Evolutionary conservation across 2,797 vertebrate genomes (phyloP), one percentile per base, ranked within the genome.

Genomic region (Falco columbarius): DNA sequence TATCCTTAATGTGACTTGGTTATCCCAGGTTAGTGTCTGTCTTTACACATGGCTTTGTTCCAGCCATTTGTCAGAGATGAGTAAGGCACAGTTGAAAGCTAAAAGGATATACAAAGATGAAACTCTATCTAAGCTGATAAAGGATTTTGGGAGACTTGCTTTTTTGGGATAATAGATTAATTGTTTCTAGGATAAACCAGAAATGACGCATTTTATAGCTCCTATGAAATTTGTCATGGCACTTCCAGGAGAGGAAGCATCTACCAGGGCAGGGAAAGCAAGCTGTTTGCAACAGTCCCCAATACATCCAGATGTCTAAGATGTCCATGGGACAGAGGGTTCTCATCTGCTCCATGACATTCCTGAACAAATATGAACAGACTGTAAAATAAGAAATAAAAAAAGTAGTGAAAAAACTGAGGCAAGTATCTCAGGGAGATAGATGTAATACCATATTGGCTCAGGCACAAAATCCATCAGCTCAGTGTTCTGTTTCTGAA

Each of bases 391-490:
- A 93, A 79, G 62, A 62, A 40, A 81, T 79, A 40, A 49, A 84
- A 70, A 55, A 80, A 76, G 44, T 5, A 63, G 59, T 32, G 34
- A 68, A 94, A 67, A 77, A 73, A 5, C 0, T 0, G 15, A 61
- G 61, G 10, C 9, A 67, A 92, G 66, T 6, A 61, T n/a, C 83
- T 55, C 32, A 18, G 63, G 19, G 77, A 86, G 83, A 89, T 70
- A 51, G 44, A 80, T 22, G 55, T 47, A 90, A 73, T 23, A 44
- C 42, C 24, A 16, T 26, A 90, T n/a, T 86, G 94, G 83, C 81
- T 90, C 65, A 81, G 75, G 32, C 90, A 91, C 80, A 95, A 91
- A 93, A 96, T 95, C 93, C 55, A 73, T 95, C 93, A 95, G 79
- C 30, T 62, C 61, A 59, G 36, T 27, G 90, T 83, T 85, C 68